Evolutionary conservation across 2,797 vertebrate species (phyloP), one percentile per base, ranked within the genome.

Genomic region (Mormyrus hasselquistii): DNA sequence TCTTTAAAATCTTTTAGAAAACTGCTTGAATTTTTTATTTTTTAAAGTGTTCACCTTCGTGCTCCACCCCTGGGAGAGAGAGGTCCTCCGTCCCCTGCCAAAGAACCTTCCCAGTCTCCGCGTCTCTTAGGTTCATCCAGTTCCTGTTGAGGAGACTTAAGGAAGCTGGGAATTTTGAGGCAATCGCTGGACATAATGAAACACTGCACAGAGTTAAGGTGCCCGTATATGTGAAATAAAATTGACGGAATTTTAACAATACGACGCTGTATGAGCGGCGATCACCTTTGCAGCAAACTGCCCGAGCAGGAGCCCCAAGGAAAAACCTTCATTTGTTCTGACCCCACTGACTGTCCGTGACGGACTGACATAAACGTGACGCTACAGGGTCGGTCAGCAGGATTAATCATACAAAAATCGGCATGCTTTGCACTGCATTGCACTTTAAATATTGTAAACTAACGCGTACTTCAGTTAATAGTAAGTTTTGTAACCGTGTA

Each of bases 61-160:
- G 98, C 89, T 99, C 99, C 89, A 99, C 98, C 90, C 97, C 99
- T 59, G 99, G 99, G 87, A 99, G 95, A 2, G 99, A 99, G 19
- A 99, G 96, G 92, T 99, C 98, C 93, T 99, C 99, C 5, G 98
- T 99, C 91, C 99, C 99, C 94, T 99, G 99, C 99, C 99, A 99
- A 88, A 99, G 97, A 89, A 99, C 97, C 92, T 99, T 99, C 57
- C 99, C 99, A 0, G 97, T 99, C 92, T 99, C 99, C 22, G 98
- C 98, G 95, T 99, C 99, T 65, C 99, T 96, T 89, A 99, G 97
- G 91, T 99, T 99, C 99, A 99, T 99, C 98, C 98, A 99, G 91
- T 99, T 99, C 96, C 99, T 99, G 94, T 87, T 93, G 91, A 89
- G 82, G 29, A 88, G 86, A 34, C 22, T 89, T 89, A 89, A 89